These are phyloP conservation scores for Callinectes sapidus DNA, from an alignment of 2,888 invertebrate species.

Conservation along the genomic window DNA sequence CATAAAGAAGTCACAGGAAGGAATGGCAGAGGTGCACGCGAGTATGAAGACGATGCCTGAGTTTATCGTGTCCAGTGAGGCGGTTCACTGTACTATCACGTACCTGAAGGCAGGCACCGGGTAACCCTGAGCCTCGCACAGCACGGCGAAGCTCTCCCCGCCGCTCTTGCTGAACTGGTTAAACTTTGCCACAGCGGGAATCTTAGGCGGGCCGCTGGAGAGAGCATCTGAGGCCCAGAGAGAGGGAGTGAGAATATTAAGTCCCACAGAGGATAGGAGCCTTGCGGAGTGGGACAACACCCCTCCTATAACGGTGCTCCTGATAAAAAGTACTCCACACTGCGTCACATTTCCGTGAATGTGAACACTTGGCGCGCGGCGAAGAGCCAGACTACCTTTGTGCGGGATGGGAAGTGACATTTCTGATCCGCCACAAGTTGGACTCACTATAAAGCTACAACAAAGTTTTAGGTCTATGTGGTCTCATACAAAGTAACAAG, in stretches of 20 bases:
- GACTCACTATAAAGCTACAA: not conserved
- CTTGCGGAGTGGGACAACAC: not conserved
- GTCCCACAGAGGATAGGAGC: not conserved
- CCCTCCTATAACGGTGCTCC: not conserved
- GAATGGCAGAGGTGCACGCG: not conserved
- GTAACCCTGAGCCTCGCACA: slow-evolving; percentile 79
- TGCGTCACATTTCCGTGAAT: not conserved
- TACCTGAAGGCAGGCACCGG: slow-evolving; percentile 83
- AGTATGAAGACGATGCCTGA: not conserved
- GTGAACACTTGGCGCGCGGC: not conserved
- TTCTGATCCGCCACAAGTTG: not conserved
- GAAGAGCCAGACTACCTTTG: not conserved
- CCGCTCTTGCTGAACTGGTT: slow-evolving; percentile 70
- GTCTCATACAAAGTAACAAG: not conserved
- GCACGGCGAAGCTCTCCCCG: slow-evolving; percentile 75
- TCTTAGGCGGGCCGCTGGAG: slow-evolving; percentile 67
- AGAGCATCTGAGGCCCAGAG: slow-evolving; percentile 47
- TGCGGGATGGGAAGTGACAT: not conserved
- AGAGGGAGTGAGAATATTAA: not conserved
- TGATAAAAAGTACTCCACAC: not conserved
- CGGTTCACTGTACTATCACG: slow-evolving; percentile 74
- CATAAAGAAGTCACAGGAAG: slow-evolving; percentile 12
- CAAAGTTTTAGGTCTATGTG: not conserved
- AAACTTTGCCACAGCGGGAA: slow-evolving; percentile 53
- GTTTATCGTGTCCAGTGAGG: not conserved